These are phyloP conservation scores for Phyllotreta cruciferae DNA, from an alignment of 2,888 invertebrate genomes.

Conservation along the genomic window DNA sequence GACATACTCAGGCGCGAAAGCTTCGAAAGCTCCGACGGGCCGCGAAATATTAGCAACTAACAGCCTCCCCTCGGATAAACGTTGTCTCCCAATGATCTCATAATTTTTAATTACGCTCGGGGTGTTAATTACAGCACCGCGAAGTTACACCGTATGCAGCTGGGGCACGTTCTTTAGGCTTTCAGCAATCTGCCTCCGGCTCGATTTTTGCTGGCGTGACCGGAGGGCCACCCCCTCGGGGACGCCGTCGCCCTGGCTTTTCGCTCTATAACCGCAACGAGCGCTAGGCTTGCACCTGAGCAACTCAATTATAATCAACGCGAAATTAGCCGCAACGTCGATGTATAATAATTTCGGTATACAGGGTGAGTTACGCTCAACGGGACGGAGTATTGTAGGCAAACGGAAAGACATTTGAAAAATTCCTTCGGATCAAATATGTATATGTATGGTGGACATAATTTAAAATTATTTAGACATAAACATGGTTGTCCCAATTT, in stretches of 20 bases:
- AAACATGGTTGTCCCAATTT: too few relatives aligned
- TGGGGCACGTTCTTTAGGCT: constrained; percentile 37
- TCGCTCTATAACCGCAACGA: constrained; percentile 12
- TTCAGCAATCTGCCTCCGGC: constrained; percentile 15
- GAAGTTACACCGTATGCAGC: constrained; percentile 33
- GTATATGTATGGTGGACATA: too few relatives aligned
- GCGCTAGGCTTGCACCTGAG: constrained; percentile 35
- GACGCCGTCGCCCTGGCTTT: constrained; percentile 4
- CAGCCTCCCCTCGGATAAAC: neutral
- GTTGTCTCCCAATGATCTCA: constrained; percentile 19
- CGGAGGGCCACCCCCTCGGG: constrained; percentile 5
- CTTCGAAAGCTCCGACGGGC: too few relatives aligned
- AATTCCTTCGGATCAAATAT: too few relatives aligned
- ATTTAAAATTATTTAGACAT: too few relatives aligned
- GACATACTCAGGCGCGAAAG: too few relatives aligned
- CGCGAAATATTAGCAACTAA: neutral
- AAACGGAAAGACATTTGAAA: too few relatives aligned
- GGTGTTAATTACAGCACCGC: constrained; percentile 36
- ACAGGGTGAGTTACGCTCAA: too few relatives aligned
- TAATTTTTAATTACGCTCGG: constrained; percentile 32
- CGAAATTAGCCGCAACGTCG: constrained; percentile 29
- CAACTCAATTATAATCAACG: constrained; percentile 38
- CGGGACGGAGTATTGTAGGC: too few relatives aligned
- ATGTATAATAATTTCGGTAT: constrained; percentile 2
- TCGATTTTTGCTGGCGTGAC: constrained; percentile 25